These are phyloP conservation scores for Mesodorylaimus sp. DNA, from an alignment of 2,888 invertebrate species.

Conservation along the genomic window DNA sequence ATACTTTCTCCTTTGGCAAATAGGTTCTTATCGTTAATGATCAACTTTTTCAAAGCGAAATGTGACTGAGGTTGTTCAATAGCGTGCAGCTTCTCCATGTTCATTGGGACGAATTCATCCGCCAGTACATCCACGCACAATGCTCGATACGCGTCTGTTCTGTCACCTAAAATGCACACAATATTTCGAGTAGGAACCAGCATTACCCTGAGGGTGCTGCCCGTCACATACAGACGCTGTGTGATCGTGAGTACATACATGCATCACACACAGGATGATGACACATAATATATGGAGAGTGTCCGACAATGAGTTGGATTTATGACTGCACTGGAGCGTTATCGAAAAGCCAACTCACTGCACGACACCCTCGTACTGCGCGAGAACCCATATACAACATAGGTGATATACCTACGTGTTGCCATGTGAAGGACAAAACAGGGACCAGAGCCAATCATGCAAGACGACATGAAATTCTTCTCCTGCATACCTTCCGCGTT, in stretches of 20 bases:
- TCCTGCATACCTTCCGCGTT: background rate
- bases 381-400: too few species aligned
- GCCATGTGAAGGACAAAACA: too few species aligned
- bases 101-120: conserved; percentile 9
- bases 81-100: conserved; percentile 12
- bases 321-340: too few species aligned
- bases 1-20: background rate
- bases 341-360: too few species aligned
- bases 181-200: background rate
- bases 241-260: too few species aligned
- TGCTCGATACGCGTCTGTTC: background rate
- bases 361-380: too few species aligned
- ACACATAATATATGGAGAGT: too few species aligned
- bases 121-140: background rate
- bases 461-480: background rate
- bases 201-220: too few species aligned
- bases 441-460: background rate
- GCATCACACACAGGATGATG: too few species aligned
- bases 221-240: too few species aligned
- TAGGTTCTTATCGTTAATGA: background rate
- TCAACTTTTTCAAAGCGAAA: conserved; percentile 1
- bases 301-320: too few species aligned
- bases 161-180: conserved; percentile 1
- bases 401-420: too few species aligned
- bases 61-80: conserved; percentile 14